Evolutionary conservation across 2,113 vertebrate genomes (phyloP).

Genomic region (Lathamus discolor): DNA sequence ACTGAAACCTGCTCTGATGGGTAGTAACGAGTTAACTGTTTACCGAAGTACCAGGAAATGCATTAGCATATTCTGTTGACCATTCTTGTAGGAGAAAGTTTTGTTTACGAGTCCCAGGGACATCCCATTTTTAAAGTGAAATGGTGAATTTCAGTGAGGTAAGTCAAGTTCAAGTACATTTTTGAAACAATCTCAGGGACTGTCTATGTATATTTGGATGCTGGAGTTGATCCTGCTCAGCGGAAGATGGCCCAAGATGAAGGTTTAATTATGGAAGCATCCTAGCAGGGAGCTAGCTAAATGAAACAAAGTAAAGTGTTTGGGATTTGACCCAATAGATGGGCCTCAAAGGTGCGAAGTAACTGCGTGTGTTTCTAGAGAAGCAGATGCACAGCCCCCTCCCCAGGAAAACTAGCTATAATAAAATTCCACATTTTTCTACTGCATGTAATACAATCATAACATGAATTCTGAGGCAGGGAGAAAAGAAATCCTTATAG

Average conservation of each 20-base stretch:
- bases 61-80: neutral
- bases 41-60: neutral
- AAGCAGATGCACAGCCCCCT: fast-evolving
- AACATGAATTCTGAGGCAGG: neutral
- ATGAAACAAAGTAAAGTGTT: neutral
- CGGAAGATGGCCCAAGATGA: neutral
- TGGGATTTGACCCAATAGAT: neutral
- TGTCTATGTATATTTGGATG: neutral
- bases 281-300: neutral
- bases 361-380: neutral
- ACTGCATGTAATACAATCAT: neutral
- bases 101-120: neutral
- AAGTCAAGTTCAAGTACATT: neutral
- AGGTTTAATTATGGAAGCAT: neutral
- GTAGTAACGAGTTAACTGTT: neutral
- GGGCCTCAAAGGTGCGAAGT: neutral
- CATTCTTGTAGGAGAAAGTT: neutral
- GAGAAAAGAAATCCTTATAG: neutral
- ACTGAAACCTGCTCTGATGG: neutral
- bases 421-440: neutral
- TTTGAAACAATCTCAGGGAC: neutral
- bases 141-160: neutral
- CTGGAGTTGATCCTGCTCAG: neutral
- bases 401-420: neutral
- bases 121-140: neutral